Conservation (phyloP, 1,140 invertebrate genomes). For the Tenebrio molitor region DNA sequence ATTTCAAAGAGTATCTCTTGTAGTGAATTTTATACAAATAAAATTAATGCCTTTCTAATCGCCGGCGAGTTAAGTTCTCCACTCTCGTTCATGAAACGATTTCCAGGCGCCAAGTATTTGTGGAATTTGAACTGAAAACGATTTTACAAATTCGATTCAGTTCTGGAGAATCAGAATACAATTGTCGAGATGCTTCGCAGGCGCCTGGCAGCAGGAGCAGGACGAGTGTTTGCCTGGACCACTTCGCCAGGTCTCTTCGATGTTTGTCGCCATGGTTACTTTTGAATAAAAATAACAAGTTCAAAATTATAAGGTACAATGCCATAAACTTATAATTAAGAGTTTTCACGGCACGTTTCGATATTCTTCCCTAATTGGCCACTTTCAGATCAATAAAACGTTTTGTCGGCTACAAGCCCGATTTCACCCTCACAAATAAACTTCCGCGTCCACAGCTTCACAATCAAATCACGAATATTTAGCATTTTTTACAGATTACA, state of each 20-base stretch:
- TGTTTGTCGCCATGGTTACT: conserved; percentile 36
- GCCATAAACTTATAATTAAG: conserved; percentile 39
- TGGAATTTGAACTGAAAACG: conserved; percentile 40
- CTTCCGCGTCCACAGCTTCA: not conserved
- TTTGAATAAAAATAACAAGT: conserved; percentile 41
- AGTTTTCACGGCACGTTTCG: conserved; percentile 22
- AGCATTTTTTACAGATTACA: not conserved
- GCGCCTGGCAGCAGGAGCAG: not conserved
- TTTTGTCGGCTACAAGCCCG: conserved; percentile 18
- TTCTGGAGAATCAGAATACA: conserved; percentile 40
- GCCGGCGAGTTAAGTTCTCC: conserved; percentile 34
- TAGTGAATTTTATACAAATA: conserved; percentile 41
- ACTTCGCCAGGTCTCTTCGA: conserved; percentile 23
- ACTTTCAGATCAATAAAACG: conserved; percentile 33
- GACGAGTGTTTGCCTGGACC: conserved; percentile 30
- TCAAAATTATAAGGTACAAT: conserved; percentile 36
- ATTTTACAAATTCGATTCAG: conserved; percentile 38
- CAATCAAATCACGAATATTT: not conserved
- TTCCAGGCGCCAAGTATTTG: conserved; percentile 37
- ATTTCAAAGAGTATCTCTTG: conserved; percentile 39
- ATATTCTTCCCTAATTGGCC: conserved; percentile 33
- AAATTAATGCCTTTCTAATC: conserved; percentile 47
- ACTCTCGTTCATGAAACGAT: conserved; percentile 31
- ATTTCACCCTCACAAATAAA: conserved; percentile 22
- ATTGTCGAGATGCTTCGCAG: conserved; percentile 34